Base-by-base conservation (phyloP, 2,888 invertebrate genomes). In the Abrostola triplasia region DNA sequence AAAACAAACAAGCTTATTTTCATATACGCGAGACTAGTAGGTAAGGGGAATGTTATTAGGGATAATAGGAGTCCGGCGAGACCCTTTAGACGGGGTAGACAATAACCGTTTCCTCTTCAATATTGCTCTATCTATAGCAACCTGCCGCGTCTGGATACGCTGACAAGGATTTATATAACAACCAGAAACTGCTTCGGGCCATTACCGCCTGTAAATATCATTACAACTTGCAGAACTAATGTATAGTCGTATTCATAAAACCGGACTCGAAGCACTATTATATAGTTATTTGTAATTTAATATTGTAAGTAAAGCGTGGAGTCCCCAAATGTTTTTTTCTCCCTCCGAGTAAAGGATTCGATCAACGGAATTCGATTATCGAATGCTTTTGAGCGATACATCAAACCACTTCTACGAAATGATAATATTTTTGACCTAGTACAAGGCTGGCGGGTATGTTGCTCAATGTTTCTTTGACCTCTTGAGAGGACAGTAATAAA, bases 71-170 rank as follows among this genome's bases (percentile, higher is more conserved):
- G 84, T 79, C 82, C 84, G 74, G 73, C 70, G 83, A 78, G 86
- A 80, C 79, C 84, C 79, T 82, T 81, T 83, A 79, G 80, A 66
- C 76, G 69, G 81, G 78, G 78, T 80, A 80, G 82, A 85, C 83
- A 85, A 88, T 87, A 86, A 84, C 83, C 79, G 79, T 87, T 87
- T 84, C 78, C 83, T 82, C 80, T 82, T 84, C 84, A 82, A 84
- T 85, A 85, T 84, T 77, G 77, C 82, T 80, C 77, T 79, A 82
- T 76, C 68, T 79, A 77, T 77, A 75, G 70, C 64, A 71, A 71
- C 77, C 76, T 77, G 68, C 67, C 66, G 7, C 49, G 65, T 53
- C 57, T 47, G 70, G 58, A 57, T 62, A 63, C 55, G 55, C 57
- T 69, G 73, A 75, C 73, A 70, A 48, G 65, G 81, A 82, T 84